Conservation (phyloP, 2,797 vertebrate genomes). For the Coluber constrictor region DNA sequence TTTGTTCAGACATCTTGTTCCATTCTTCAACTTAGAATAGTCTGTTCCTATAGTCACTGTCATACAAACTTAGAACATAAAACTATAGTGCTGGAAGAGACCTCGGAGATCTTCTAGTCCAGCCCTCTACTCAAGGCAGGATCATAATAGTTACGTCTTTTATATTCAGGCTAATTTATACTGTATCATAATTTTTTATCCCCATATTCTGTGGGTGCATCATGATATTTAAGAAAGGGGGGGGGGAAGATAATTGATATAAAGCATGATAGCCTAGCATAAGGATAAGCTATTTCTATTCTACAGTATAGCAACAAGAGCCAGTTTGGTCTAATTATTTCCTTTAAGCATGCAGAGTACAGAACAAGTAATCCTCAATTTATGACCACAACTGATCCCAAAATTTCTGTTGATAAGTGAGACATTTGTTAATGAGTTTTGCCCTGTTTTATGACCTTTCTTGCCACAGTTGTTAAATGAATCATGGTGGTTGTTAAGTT, state of each 20-base stretch:
- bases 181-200: background rate
- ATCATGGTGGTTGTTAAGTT: background rate
- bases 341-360: background rate
- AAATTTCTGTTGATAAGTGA: background rate
- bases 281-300: background rate
- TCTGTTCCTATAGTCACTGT: background rate
- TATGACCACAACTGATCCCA: background rate
- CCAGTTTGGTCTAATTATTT: background rate
- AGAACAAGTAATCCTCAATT: background rate
- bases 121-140: background rate
- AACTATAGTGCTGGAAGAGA: background rate
- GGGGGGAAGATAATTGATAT: background rate
- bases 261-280: background rate
- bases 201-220: background rate
- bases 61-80: background rate
- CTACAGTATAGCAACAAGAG: background rate
- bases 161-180: conserved; percentile 21
- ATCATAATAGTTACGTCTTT: background rate
- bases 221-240: background rate
- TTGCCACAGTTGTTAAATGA: background rate
- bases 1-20: background rate
- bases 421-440: background rate
- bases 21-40: conserved; percentile 26
- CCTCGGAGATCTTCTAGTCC: background rate
- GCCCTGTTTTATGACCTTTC: background rate